Percentiles rank a stretch among this genome's conserved stretches.
phyloP scores from a whole-genome alignment of 1,140 invertebrate genomes.

The Aphidius ervi region DNA sequence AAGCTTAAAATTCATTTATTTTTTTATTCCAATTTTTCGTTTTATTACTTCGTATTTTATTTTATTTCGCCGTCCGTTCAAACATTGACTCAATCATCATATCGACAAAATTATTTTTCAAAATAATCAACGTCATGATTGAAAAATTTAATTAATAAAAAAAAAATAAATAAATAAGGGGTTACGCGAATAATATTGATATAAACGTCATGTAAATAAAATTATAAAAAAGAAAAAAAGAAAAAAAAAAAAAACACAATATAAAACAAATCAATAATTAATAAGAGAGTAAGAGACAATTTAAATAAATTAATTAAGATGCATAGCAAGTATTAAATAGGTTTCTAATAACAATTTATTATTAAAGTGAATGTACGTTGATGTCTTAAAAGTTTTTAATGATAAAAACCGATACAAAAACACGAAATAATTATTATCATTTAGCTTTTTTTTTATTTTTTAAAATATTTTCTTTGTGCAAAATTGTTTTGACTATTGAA shows the following conservation, averaged over 20 bases:
- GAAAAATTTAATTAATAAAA: neutral
- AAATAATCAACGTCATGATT: neutral
- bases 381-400: constrained; percentile 50
- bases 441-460: constrained; percentile 13
- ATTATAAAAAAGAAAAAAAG: constrained; percentile 25
- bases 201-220: constrained; percentile 40
- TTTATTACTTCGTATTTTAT: neutral
- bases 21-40: constrained; percentile 3
- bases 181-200: constrained; percentile 24
- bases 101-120: neutral
- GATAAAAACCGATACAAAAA: constrained; percentile 21
- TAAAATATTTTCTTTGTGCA: neutral
- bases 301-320: constrained; percentile 44
- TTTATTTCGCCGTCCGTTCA: neutral
- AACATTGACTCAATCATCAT: neutral
- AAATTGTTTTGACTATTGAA: no score
- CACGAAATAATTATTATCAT: constrained; percentile 40
- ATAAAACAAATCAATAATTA: constrained; percentile 24
- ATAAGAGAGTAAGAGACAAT: constrained; percentile 17
- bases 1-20: constrained; percentile 1
- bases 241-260: constrained; percentile 15
- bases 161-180: constrained; percentile 10
- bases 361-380: constrained; percentile 49
- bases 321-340: constrained; percentile 47
- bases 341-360: constrained; percentile 50